Base-by-base conservation (phyloP, 2,113 vertebrate species). In the Cairina moschata region DNA sequence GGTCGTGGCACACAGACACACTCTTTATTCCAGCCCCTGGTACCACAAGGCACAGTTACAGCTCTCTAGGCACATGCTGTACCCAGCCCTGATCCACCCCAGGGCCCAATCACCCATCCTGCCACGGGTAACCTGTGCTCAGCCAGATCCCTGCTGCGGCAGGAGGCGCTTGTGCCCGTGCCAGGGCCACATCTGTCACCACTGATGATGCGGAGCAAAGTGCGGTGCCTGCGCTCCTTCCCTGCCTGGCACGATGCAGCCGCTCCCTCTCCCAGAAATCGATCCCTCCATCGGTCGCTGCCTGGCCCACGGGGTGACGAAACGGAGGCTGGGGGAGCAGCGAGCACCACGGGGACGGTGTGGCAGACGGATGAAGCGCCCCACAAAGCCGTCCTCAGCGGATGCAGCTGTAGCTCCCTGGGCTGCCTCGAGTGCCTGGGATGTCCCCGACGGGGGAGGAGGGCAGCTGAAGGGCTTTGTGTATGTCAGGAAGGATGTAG, bases 71-170 rank as follows among this genome's bases (percentile, higher is more conserved):
- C 73, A 11, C 3, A 0, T 5, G 17, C n/a, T 40, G 36, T 36
- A 65, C 25, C 36, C 62, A 50, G 22, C 38, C 21, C 52, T 36
- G 56, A 62, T 34, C n/a, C 38, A 69, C 16, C 25, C 38, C n/a
- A 36, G 23, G 7, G 28, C 36, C 46, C 0, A 9, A 77, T 28
- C 11, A 36, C 31, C 12, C 13, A 36, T 2, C 18, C 80, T 32
- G 16, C 66, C 42, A 31, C 1, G 1, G 73, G 65, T 52, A 81
- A 71, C 18, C 0, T 0, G 1, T 29, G 22, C 54, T 20, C 26
- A 32, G 22, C 15, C 66, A 76, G 42, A 40, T 80, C 34, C 67
- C 46, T 28, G 13, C 26, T 92, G n/a, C 79, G 36, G 62, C 58
- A 20, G 32, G 85, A 52, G 58, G 54, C 48, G 73, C 18, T 55